Percentiles rank a stretch among this genome's conserved stretches.
Conservation (phyloP, 2,113 vertebrate species). For the Trogon melanurus region DNA sequence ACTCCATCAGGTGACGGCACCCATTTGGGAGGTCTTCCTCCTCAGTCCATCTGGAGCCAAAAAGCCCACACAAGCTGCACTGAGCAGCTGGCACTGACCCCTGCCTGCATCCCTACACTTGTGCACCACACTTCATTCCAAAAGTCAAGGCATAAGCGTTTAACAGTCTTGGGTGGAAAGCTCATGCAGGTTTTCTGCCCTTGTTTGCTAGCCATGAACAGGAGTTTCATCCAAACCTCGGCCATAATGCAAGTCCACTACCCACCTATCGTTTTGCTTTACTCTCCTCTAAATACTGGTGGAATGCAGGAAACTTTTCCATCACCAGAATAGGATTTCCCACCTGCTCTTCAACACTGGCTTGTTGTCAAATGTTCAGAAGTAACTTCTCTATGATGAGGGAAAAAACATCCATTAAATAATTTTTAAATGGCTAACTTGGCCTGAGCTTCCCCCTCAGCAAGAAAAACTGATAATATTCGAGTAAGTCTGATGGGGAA, state of each 20-base stretch:
- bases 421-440: neutral
- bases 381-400: neutral
- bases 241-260: neutral
- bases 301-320: neutral
- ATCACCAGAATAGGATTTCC: neutral
- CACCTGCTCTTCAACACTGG: neutral
- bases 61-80: neutral
- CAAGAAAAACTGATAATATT: neutral
- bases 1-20: accelerated
- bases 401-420: neutral
- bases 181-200: neutral
- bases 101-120: accelerated
- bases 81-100: neutral
- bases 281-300: neutral
- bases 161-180: neutral
- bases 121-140: too few species aligned
- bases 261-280: neutral
- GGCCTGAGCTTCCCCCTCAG: neutral
- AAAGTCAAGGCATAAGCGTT: neutral
- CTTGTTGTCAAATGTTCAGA: neutral
- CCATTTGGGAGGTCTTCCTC: neutral
- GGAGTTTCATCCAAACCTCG: neutral
- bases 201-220: neutral
- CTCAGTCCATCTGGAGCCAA: neutral
- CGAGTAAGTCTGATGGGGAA: neutral